Conservation (phyloP, 2,888 invertebrate species). For the Chaetoderma sp. region DNA sequence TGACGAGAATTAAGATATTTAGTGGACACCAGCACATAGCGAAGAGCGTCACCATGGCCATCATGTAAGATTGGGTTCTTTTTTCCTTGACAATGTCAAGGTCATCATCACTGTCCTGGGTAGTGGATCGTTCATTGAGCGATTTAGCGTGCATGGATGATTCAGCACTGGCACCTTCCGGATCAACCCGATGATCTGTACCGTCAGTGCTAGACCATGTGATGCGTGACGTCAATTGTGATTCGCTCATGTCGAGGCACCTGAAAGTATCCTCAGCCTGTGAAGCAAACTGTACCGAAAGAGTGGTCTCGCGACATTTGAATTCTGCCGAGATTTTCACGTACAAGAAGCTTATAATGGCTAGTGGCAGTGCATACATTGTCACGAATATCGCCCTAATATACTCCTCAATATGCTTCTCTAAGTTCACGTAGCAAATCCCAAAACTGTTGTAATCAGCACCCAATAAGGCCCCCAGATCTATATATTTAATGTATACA, state of each 20-base stretch:
- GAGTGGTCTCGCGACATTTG: constrained; percentile 48
- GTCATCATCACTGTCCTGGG: constrained; percentile 60
- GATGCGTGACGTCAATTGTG: constrained; percentile 19
- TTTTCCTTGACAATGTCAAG: constrained; percentile 73
- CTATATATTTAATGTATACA: constrained; percentile 80
- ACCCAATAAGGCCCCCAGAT: constrained; percentile 75
- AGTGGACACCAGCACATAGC: constrained; percentile 78
- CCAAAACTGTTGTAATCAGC: constrained; percentile 55
- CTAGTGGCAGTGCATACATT: constrained; percentile 74
- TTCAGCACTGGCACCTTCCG: constrained; percentile 29
- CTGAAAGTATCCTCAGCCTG: background rate
- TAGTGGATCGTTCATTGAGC: constrained; percentile 40
- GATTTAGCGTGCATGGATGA: constrained; percentile 18
- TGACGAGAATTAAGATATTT: constrained; percentile 75
- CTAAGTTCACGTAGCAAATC: constrained; percentile 60
- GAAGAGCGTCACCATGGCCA: constrained; percentile 77
- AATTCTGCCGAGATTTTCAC: constrained; percentile 77
- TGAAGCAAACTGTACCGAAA: constrained; percentile 47
- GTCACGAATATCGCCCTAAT: constrained; percentile 66
- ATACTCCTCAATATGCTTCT: constrained; percentile 62
- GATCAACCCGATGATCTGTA: constrained; percentile 26
- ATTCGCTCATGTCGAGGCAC: background rate
- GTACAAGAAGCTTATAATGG: constrained; percentile 77
- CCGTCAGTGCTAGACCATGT: constrained; percentile 34
- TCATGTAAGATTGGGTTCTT: constrained; percentile 78